A percentile compares a stretch with the other conserved stretches of the same genome.
Evolutionary conservation across 2,888 invertebrate species (phyloP).

Genomic region (Chironomus tentans): DNA sequence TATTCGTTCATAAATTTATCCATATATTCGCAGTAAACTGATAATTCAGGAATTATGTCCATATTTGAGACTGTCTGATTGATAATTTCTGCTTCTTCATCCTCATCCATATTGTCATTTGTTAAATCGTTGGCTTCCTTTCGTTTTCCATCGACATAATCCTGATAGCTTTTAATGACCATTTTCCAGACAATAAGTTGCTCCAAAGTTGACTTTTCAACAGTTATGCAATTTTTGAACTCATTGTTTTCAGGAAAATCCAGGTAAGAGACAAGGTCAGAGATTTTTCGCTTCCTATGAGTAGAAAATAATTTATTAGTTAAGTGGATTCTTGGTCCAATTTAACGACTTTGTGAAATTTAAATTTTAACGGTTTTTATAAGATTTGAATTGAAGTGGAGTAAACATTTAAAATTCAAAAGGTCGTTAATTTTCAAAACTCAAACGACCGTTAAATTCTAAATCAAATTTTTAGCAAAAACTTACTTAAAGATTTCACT

Average conservation of each 20-base stretch:
- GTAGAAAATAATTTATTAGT: too few species aligned
- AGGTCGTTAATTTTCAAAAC: not conserved
- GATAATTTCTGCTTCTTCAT: constrained; percentile 33
- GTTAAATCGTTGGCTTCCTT: not conserved
- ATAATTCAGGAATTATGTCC: constrained; percentile 59
- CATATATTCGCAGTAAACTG: constrained; percentile 63
- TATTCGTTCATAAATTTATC: constrained; percentile 44
- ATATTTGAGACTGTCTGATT: constrained; percentile 33
- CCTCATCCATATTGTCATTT: not conserved
- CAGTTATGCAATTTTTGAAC: not conserved
- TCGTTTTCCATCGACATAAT: not conserved
- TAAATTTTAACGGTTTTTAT: not conserved
- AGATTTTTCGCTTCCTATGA: constrained; percentile 38
- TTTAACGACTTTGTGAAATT: not conserved
- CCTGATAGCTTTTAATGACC: not conserved
- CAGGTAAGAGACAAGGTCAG: constrained; percentile 42
- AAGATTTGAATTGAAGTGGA: too few species aligned
- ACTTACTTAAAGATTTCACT: constrained; percentile 48
- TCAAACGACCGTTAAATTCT: not conserved
- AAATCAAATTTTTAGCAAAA: not conserved
- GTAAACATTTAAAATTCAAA: too few species aligned
- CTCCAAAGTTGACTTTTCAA: not conserved
- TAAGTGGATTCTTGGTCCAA: too few species aligned
- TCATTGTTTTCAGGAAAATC: not conserved
- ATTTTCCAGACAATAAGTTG: constrained; percentile 16